phyloP scores from a whole-genome alignment of 1,140 invertebrate species.

The Patella vulgata region DNA sequence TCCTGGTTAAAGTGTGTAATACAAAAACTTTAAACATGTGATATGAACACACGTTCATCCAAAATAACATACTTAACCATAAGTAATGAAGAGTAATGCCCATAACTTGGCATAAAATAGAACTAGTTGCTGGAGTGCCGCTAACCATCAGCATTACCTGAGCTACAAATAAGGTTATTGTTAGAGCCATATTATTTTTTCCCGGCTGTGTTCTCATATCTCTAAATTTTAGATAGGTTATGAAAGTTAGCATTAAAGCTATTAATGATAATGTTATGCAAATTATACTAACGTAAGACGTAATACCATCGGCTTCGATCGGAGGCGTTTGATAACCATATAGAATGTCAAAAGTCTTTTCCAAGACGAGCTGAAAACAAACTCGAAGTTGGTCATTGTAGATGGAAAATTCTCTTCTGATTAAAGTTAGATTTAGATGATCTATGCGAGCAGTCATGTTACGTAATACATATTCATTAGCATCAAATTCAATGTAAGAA shows the following conservation, averaged over 20 bases:
- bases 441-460: too few species aligned
- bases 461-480: too few species aligned
- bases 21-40: conserved; percentile 13
- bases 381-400: too few species aligned
- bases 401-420: too few species aligned
- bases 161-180: conserved; percentile 6
- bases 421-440: too few species aligned
- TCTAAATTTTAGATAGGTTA: conserved; percentile 3
- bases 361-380: too few species aligned
- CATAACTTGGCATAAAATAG: not conserved
- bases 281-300: not conserved
- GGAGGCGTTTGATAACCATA: too few species aligned
- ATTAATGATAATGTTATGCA: conserved; percentile 12
- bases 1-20: too few species aligned
- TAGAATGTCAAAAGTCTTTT: too few species aligned
- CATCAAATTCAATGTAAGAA: too few species aligned
- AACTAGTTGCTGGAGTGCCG: too few species aligned
- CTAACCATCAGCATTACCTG: conserved; percentile 11
- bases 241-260: not conserved
- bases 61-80: conserved; percentile 12
- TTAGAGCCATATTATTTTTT: conserved; percentile 8
- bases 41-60: conserved; percentile 12
- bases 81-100: conserved; percentile 8
- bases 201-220: conserved; percentile 12
- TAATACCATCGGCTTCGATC: too few species aligned